Base-by-base conservation (phyloP, 1,140 invertebrate genomes). In the Phortica variegata region DNA sequence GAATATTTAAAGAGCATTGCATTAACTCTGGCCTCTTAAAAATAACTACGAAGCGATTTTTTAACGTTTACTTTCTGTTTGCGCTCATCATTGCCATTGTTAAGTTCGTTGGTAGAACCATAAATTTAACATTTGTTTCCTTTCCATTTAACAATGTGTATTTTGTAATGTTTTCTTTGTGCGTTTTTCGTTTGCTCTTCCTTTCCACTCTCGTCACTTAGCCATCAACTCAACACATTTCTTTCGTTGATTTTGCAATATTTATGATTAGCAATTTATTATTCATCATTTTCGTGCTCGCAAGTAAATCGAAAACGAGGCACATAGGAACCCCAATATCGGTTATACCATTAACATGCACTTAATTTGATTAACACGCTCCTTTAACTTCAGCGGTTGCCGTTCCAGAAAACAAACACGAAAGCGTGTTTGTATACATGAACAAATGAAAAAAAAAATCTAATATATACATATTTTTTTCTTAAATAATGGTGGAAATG, bases 231-330 rank as follows among this genome's bases (percentile, higher is more conserved):
- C 54, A 34, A 15, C 52, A 55, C 38, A 45, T 16, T 50, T 37
- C 44, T 56, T 58, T 62, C 50, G 60, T 57, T 55, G 66, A 71
- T 66, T 71, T 66, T 60, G 66, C 66, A 71, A 71, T 71, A 71
- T 71, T 71, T 71, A 71, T 71, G 66, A 71, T 71, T 71, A 71
- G 66, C 66, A 65, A 71, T 71, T 71, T 71, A 70, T 71, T 71
- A 71, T 71, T 71, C 66, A 71, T 71, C 66, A 66, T 68, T 68
- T 68, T 69, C 49, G 49, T 63, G 57, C 55, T 57, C 40, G 57
- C 65, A 69, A 63, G 26, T 8, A 34, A 34, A 34, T 6, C 63
- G 62, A 47, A 56, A 36, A 17, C 32, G 15, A 19, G 21, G 20
- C 33, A 36, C 26, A 37, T 33, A 33, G 12, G 29, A 39, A 46